These are phyloP conservation scores for Melanchra persicariae DNA, from an alignment of 2,888 invertebrate genomes.

Conservation along the genomic window DNA sequence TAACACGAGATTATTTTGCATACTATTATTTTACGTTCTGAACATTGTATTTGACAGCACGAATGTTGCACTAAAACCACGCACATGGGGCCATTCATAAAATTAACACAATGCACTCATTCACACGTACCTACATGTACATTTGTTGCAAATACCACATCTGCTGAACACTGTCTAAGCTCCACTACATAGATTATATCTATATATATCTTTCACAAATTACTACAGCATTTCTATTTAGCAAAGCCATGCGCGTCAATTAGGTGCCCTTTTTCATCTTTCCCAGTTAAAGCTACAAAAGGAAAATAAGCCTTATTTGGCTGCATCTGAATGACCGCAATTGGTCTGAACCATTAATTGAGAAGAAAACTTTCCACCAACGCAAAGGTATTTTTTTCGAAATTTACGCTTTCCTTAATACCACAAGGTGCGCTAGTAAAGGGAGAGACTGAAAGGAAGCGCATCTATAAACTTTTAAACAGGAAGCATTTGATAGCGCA, in stretches of 20 bases:
- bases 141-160: neutral
- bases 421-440: slow-evolving; percentile 49
- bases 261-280: neutral
- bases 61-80: neutral
- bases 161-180: neutral
- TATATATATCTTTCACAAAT: neutral
- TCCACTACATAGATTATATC: too few relatives aligned
- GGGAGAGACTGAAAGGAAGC: neutral
- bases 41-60: slow-evolving; percentile 7
- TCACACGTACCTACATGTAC: neutral
- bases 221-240: neutral
- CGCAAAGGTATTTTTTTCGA: too few relatives aligned
- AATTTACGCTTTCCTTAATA: slow-evolving; percentile 28
- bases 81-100: slow-evolving; percentile 9
- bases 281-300: neutral
- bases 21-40: slow-evolving; percentile 11
- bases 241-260: neutral
- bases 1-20: neutral
- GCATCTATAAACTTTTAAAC: neutral
- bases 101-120: neutral
- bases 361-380: neutral
- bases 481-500: neutral
- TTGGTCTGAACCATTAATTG: neutral
- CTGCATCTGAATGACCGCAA: neutral
- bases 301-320: neutral